phyloP scores from a whole-genome alignment of 2,797 vertebrate species.

The Natrix natrix region DNA sequence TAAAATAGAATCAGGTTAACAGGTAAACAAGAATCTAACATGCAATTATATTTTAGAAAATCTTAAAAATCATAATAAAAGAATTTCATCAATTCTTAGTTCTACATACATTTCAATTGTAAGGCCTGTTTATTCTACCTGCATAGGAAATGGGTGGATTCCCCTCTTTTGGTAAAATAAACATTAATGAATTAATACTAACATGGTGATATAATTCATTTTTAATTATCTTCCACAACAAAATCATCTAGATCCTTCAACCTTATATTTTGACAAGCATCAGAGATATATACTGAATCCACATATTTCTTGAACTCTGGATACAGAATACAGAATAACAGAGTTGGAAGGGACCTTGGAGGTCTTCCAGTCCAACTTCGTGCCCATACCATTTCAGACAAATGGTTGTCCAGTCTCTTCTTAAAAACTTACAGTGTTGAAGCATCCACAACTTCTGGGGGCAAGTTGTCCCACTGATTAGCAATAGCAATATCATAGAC shows the following conservation, averaged over 20 bases:
- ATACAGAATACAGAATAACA: no score
- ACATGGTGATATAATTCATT: background rate
- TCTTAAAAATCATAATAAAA: background rate
- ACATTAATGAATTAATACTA: background rate
- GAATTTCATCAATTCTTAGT: background rate
- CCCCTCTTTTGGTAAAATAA: background rate
- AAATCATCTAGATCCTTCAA: background rate
- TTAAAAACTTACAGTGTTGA: no score
- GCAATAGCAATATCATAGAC: no score
- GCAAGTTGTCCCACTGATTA: no score
- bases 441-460: no score
- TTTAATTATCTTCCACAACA: background rate
- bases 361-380: no score
- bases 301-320: background rate
- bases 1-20: background rate
- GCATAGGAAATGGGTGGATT: background rate
- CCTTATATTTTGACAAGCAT: background rate
- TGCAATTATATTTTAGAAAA: background rate
- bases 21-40: background rate
- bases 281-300: background rate
- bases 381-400: no score
- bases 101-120: background rate
- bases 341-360: no score
- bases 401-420: no score
- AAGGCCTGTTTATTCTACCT: background rate